Conservation (phyloP, 2,797 vertebrate genomes). For the Sebastes matsubarae region DNA sequence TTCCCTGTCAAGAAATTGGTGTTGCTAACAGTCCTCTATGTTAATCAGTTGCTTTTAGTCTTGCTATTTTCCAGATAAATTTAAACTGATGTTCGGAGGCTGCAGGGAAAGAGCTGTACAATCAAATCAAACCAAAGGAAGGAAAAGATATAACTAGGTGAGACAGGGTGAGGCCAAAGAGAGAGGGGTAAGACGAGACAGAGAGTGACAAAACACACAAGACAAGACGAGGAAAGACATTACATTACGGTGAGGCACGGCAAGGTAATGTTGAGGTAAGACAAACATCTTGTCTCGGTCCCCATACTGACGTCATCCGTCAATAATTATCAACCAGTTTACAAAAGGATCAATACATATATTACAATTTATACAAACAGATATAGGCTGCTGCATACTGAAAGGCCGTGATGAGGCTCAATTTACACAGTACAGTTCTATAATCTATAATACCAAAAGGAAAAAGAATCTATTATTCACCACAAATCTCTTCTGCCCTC, state of each 20-base stretch:
- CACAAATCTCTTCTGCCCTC: not conserved
- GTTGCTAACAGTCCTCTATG: slow-evolving; percentile 32
- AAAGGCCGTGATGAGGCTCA: not conserved
- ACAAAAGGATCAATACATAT: not conserved
- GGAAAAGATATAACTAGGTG: slow-evolving; percentile 55
- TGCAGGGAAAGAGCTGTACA: slow-evolving; percentile 66
- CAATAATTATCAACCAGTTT: not conserved
- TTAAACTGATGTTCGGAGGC: slow-evolving; percentile 66
- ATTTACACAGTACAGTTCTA: not conserved
- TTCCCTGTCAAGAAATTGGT: slow-evolving; percentile 17
- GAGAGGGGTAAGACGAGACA: slow-evolving; percentile 16
- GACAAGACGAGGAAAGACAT: slow-evolving; percentile 5
- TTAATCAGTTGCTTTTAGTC: slow-evolving; percentile 56
- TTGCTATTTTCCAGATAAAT: slow-evolving; percentile 57
- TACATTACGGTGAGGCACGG: not conserved
- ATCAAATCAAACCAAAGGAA: slow-evolving; percentile 58
- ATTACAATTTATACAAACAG: not conserved
- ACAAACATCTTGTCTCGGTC: not conserved
- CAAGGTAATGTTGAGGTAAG: not conserved
- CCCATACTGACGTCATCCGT: not conserved
- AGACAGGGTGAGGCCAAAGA: slow-evolving; percentile 43
- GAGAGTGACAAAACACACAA: slow-evolving; percentile 32
- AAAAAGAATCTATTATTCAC: not conserved
- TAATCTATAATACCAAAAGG: not conserved
- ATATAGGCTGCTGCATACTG: not conserved